Evolutionary conservation across 2,888 invertebrate genomes (phyloP).

Genomic region (Syrphus vitripennis): DNA sequence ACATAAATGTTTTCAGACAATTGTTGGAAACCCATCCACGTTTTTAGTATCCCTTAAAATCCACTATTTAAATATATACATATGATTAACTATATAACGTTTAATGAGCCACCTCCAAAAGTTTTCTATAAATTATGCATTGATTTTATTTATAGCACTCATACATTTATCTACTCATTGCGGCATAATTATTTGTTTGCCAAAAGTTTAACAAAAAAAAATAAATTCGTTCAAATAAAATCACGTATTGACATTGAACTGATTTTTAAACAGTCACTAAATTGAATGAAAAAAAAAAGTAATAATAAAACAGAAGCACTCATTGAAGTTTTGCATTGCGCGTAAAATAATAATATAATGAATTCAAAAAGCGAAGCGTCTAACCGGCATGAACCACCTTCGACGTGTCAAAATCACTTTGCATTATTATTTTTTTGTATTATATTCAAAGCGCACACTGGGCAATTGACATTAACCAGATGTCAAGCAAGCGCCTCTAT

Average conservation of each 20-base stretch:
- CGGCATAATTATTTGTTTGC: constrained; percentile 12
- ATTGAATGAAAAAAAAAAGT: not conserved
- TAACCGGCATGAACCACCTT: constrained; percentile 45
- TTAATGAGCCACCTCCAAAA: not conserved
- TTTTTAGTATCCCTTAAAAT: not conserved
- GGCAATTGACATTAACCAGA: constrained; percentile 62
- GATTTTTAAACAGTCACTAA: constrained; percentile 17
- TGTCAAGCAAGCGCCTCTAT: constrained; percentile 57
- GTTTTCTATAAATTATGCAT: constrained; percentile 1
- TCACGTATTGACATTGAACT: constrained; percentile 68
- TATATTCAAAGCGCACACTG: constrained; percentile 38
- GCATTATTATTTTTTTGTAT: constrained; percentile 40
- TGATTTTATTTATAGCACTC: not conserved
- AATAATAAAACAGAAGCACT: constrained; percentile 50
- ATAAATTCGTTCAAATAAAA: constrained; percentile 33
- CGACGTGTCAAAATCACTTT: constrained; percentile 57
- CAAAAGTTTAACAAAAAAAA: not conserved
- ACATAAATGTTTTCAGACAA: not conserved
- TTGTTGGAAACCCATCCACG: not conserved
- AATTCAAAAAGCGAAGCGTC: constrained; percentile 52
- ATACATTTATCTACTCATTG: not conserved
- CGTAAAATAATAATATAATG: constrained; percentile 47
- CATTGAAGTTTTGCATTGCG: constrained; percentile 27
- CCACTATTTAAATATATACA: not conserved
- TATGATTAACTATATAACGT: not conserved